These are phyloP conservation scores for Lepisosteus oculatus DNA, from an alignment of 2,113 vertebrate genomes.

Conservation along the genomic window DNA sequence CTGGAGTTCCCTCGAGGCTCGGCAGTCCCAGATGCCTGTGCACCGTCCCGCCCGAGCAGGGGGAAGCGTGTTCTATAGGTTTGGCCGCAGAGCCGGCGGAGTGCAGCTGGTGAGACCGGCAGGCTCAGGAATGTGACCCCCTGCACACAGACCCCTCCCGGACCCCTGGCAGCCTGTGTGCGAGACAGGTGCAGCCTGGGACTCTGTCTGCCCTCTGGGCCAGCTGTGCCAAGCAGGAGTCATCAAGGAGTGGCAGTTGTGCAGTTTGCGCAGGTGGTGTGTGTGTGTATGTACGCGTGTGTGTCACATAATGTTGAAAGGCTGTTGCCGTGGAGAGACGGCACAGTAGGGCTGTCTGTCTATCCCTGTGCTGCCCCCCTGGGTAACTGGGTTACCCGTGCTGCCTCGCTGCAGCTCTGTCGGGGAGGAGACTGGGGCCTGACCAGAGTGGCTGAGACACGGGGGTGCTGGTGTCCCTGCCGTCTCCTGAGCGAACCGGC, in stretches of 20 bases:
- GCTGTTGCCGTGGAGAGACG: slow-evolving; percentile 18
- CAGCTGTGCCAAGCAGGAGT: slow-evolving; percentile 35
- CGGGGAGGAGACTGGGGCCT: background rate
- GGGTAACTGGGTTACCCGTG: background rate
- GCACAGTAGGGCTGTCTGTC: background rate
- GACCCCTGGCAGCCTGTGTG: background rate
- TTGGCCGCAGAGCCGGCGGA: too few species aligned
- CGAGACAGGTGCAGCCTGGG: background rate
- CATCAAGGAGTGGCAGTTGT: slow-evolving; percentile 22
- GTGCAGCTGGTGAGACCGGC: too few species aligned
- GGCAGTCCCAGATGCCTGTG: too few species aligned
- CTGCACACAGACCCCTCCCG: background rate
- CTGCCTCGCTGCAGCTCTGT: background rate
- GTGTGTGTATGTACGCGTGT: slow-evolving; percentile 14
- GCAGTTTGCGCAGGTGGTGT: slow-evolving; percentile 25
- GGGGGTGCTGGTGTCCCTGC: background rate
- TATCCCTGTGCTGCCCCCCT: background rate
- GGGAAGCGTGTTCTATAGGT: too few species aligned
- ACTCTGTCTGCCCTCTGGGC: background rate
- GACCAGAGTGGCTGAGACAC: background rate
- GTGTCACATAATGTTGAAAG: background rate
- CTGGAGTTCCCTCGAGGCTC: too few species aligned
- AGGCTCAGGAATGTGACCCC: background rate
- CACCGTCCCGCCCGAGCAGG: too few species aligned
- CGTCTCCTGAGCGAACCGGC: slow-evolving; percentile 24